These are phyloP conservation scores for Sarcoramphus papa DNA, from an alignment of 2,797 vertebrate species.

Conservation along the genomic window DNA sequence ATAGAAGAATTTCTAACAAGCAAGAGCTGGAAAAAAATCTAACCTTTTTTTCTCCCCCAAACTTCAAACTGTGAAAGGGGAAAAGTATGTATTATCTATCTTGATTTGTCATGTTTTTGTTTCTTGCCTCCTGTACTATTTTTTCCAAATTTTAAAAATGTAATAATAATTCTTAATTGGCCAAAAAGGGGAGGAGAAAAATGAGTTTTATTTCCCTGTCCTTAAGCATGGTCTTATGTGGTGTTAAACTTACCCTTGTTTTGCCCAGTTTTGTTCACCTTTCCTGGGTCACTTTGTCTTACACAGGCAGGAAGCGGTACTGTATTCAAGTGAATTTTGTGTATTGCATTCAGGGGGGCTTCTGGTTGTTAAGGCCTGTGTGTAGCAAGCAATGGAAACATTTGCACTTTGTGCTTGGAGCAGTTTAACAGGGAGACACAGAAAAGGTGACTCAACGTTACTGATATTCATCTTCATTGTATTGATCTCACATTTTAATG, in stretches of 20 bases:
- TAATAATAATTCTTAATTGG: background rate
- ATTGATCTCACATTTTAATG: background rate
- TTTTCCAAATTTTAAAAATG: background rate
- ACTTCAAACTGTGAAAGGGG: background rate
- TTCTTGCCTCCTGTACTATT: background rate
- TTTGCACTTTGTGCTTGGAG: background rate
- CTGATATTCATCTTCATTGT: background rate
- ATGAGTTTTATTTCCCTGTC: background rate
- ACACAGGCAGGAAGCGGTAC: background rate
- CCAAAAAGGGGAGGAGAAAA: background rate
- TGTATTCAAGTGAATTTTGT: background rate
- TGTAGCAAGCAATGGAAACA: background rate
- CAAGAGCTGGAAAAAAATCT: background rate
- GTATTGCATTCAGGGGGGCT: background rate
- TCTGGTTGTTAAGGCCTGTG: background rate
- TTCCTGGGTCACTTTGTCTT: background rate
- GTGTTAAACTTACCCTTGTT: background rate
- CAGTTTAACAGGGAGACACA: background rate
- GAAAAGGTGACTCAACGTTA: background rate
- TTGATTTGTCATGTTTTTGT: background rate
- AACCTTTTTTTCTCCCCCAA: background rate
- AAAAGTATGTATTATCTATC: background rate
- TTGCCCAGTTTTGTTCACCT: background rate
- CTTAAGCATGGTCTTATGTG: background rate
- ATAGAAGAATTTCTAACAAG: background rate